phyloP scores from a whole-genome alignment of 2,797 vertebrate species.

The Hydrocynus forskahlii region DNA sequence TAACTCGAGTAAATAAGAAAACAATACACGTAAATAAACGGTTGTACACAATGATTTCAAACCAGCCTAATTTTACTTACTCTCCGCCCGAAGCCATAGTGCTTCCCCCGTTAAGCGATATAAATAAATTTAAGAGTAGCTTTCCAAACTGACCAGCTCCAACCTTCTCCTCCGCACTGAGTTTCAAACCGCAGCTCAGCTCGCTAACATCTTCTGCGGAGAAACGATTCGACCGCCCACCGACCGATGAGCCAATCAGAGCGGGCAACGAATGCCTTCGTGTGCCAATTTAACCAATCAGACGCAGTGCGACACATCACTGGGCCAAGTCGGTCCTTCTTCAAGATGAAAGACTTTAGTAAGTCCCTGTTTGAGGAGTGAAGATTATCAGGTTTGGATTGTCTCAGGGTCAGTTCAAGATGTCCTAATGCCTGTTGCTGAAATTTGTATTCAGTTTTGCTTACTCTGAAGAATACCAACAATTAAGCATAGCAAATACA shows the following conservation, averaged over 20 bases:
- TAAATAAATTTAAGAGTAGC: slow-evolving; percentile 74
- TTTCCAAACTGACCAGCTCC: slow-evolving; percentile 60
- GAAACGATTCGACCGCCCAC: slow-evolving; percentile 44
- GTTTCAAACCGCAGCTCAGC: slow-evolving; percentile 59
- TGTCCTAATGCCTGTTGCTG: neutral
- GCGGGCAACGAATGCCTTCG: neutral
- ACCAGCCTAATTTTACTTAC: slow-evolving; percentile 70
- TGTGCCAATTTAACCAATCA: neutral
- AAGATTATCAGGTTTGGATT: neutral
- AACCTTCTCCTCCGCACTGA: slow-evolving; percentile 57
- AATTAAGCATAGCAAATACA: too few species aligned
- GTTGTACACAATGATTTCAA: neutral
- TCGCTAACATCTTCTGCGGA: slow-evolving; percentile 61
- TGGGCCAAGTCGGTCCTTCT: slow-evolving; percentile 2
- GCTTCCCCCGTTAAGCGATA: slow-evolving; percentile 71
- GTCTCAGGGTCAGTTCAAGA: neutral
- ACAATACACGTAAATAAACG: neutral
- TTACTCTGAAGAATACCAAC: too few species aligned
- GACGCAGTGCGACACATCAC: neutral
- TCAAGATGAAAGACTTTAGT: neutral
- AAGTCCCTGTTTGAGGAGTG: neutral
- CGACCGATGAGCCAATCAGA: slow-evolving; percentile 70
- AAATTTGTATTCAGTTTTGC: too few species aligned
- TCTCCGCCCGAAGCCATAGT: slow-evolving; percentile 86
- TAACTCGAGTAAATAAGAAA: neutral